Conservation (phyloP, 2,113 vertebrate genomes). For the Pomatostomus ruficeps region DNA sequence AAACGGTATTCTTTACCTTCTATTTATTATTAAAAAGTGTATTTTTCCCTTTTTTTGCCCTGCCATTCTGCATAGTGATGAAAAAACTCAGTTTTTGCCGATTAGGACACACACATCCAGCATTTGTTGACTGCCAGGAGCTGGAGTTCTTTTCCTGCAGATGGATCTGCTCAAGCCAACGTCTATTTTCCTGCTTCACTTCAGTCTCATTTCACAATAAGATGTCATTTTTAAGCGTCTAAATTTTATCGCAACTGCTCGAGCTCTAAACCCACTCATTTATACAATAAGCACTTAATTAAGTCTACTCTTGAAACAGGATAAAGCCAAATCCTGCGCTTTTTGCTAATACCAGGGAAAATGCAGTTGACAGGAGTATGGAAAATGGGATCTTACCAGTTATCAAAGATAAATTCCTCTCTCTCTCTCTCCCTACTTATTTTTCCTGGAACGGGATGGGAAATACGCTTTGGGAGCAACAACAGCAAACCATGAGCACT, state of each 20-base stretch:
- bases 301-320: background rate
- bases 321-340: background rate
- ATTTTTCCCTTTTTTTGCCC: background rate
- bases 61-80: background rate
- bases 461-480: background rate
- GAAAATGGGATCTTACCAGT: background rate
- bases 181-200: background rate
- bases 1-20: background rate
- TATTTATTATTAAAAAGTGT: background rate
- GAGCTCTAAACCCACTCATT: background rate
- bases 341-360: background rate
- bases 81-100: background rate
- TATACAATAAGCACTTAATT: constrained; percentile 2
- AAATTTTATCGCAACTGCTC: background rate
- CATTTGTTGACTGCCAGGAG: background rate
- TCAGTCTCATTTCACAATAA: background rate
- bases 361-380: background rate
- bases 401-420: background rate
- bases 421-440: background rate
- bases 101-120: background rate
- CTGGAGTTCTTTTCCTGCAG: background rate
- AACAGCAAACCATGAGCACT: background rate
- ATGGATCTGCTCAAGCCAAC: background rate
- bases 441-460: background rate
- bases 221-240: background rate